phyloP scores from a whole-genome alignment of 2,797 vertebrate species.

The Nannoperca obscura region DNA sequence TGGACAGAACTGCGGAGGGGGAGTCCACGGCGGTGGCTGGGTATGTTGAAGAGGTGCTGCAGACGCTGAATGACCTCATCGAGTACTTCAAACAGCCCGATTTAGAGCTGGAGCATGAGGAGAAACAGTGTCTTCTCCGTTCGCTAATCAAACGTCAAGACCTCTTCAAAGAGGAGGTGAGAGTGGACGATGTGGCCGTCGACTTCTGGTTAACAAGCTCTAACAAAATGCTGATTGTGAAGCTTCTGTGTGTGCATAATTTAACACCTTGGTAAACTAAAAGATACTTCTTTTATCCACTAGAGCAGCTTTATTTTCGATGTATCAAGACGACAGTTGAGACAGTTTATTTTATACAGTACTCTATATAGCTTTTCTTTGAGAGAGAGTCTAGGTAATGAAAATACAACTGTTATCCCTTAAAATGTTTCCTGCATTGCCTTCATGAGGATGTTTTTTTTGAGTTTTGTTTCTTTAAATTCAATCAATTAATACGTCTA shows the following conservation, averaged over 20 bases:
- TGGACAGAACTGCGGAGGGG: conserved; percentile 84
- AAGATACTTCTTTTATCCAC: neutral
- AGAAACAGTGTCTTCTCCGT: conserved; percentile 95
- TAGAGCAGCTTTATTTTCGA: neutral
- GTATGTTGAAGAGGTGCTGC: conserved; percentile 92
- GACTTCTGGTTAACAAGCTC: neutral
- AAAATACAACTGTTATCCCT: neutral
- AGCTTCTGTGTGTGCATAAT: neutral
- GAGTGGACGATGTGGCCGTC: neutral
- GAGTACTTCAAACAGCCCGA: conserved; percentile 96
- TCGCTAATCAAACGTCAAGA: conserved; percentile 98
- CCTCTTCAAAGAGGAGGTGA: conserved; percentile 98
- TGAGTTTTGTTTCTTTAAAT: neutral
- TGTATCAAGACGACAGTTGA: neutral
- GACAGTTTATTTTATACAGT: neutral
- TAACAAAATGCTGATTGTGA: neutral
- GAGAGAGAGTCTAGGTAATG: neutral
- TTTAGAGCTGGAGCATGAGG: conserved; percentile 93
- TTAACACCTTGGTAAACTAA: neutral
- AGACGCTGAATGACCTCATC: conserved; percentile 95
- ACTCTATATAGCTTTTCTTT: neutral
- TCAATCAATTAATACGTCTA: neutral
- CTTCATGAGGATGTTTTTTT: neutral
- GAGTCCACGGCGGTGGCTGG: conserved; percentile 85
- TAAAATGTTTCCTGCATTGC: neutral